Base-by-base conservation (phyloP, 2,113 vertebrate genomes). In the Poicephalus meyeri region DNA sequence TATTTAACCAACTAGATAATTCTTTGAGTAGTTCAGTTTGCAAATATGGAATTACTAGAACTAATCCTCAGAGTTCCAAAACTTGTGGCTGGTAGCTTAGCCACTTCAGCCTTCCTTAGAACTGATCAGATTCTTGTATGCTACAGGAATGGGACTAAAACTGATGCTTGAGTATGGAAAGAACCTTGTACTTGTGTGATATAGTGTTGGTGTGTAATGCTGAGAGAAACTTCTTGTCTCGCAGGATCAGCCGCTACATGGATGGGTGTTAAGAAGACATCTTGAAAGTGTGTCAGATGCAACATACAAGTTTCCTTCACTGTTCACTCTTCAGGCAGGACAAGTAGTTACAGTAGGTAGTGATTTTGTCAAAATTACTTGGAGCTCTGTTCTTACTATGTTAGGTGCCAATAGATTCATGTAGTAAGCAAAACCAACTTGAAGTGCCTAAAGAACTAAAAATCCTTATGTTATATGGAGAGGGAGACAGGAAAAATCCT, bases 271-370 rank as follows among this genome's bases (percentile, higher is more conserved):
- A 33, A 98, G 94, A 25, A 96, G 98, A 85, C 95, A 78, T 15
- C 96, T 98, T 55, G 85, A 79, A 17, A 94, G 70, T 1, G 83
- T 96, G 25, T 91, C 97, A 29, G 98, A 98, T 42, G 91, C 98
- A 49, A 96, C 76, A 26, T 99, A 98, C 89, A 97, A 97, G 52
- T 98, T 99, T 92, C 98, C 99, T 24, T 35, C 98, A 7, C 74
- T 53, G 26, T 99, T 97, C 77, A 68, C 94, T 53, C 97, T 99
- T 87, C 95, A 86, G 84, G 97, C 96, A 18, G 98, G 98, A 23
- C 97, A 98, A 70, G 97, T 93, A 10, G 97, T 99, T 71, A 99
- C 98, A 58, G 99, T 99, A 95, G 97, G 98, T 98, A 82, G 70
- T 39, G 7, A 33, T 19, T 90, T 74, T 91, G 47, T 64, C 33